Base-by-base conservation (phyloP, 35 echinoderm and acorn worm species). In the Eucidaris tribuloides region DNA sequence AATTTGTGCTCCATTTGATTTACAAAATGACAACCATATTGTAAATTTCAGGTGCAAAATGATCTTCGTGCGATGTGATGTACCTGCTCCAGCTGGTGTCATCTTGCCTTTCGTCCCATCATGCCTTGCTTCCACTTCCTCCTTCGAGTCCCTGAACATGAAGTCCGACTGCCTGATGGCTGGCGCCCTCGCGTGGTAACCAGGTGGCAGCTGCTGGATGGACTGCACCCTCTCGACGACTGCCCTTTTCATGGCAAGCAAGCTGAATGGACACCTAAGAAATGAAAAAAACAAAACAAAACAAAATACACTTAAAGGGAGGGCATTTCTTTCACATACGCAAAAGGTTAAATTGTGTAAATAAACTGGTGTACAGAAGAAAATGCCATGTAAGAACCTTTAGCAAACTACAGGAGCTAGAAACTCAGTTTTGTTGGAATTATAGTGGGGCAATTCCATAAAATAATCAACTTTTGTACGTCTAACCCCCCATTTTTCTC, bases 51-150 rank as follows among this genome's bases (percentile, higher is more conserved):
- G n/a, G n/a, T n/a, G n/a, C n/a, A n/a, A n/a, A n/a, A n/a, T n/a
- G n/a, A n/a, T n/a, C n/a, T n/a, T n/a, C n/a, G n/a, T n/a, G n/a
- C n/a, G n/a, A n/a, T n/a, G n/a, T n/a, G n/a, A n/a, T 1, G 71
- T 88, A 92, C 90, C 90, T 82, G 94, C 72, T 5, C 94, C 94
- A 82, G 85, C 87, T 34, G 90, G 86, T 65, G 89, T 41, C 55
- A 97, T 58, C 55, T 97, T 97, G 37, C 89, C 94, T 49, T 84
- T 85, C 5, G 46, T 82, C 43, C 55, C 55, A 77, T 85, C 81
- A 77, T 85, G 78, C 29, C 35, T 54, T 27, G 41, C 61, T 46
- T 77, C 58, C 5, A 97, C 85, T 37, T 85, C 77, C 49, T 77
- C 49, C 78, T 89, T 97, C 5, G 85, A 89, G 84, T 97, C 58